A percentile compares a stretch with the other conserved stretches of the same genome.
Conservation (phyloP, 2,113 vertebrate species). For the Tenebrosternarchus preto region DNA sequence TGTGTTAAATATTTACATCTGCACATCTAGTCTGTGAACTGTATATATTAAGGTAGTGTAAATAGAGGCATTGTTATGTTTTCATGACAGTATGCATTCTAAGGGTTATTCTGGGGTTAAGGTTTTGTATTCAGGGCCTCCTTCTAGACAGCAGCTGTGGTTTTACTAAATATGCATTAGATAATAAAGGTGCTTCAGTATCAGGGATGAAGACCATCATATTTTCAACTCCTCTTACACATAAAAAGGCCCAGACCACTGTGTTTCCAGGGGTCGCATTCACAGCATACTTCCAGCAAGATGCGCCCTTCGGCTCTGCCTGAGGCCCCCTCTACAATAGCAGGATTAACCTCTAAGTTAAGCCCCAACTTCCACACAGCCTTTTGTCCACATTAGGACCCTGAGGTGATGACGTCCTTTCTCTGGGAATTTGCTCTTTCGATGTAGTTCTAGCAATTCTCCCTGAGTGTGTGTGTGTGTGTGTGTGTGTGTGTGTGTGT, state of each 20-base stretch:
- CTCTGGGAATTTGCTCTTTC: slow-evolving; percentile 7
- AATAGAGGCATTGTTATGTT: neutral
- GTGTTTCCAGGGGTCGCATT: slow-evolving; percentile 49
- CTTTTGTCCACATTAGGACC: slow-evolving; percentile 38
- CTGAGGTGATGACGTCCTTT: slow-evolving; percentile 49
- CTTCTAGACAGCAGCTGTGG: neutral
- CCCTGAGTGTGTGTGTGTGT: slow-evolving; percentile 11
- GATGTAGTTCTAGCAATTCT: no score
- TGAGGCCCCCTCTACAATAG: slow-evolving; percentile 41
- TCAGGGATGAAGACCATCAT: neutral
- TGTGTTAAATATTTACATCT: slow-evolving; percentile 22
- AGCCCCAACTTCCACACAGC: slow-evolving; percentile 46
- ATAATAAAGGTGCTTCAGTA: neutral
- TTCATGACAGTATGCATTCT: no score
- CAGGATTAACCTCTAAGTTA: slow-evolving; percentile 51
- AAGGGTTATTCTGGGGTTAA: neutral
- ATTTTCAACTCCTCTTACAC: slow-evolving; percentile 1
- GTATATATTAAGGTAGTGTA: slow-evolving; percentile 15
- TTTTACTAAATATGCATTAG: neutral
- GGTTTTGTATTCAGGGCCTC: no score
- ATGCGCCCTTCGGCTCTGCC: slow-evolving; percentile 21
- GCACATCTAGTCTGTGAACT: slow-evolving; percentile 19
- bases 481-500: slow-evolving; percentile 36
- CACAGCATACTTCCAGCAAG: slow-evolving; percentile 47
- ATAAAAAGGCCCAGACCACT: slow-evolving; percentile 34